Conservation (phyloP, 1,140 invertebrate species). For the Sminthurinus signatus region DNA sequence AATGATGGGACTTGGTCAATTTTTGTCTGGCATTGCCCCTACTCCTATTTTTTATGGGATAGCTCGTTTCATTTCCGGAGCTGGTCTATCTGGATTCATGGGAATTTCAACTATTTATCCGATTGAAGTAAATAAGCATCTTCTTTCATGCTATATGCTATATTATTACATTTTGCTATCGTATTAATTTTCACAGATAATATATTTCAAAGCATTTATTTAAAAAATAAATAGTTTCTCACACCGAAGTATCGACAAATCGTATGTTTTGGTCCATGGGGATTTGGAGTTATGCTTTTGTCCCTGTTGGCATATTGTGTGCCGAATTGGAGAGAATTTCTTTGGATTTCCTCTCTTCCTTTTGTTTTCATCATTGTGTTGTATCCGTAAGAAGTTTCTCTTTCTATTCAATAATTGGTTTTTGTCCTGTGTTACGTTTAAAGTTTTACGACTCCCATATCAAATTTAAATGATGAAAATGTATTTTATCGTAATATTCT, state of each 20-base stretch:
- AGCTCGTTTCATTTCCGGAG: conserved; percentile 22
- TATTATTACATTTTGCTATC: too few species aligned
- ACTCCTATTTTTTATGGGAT: conserved; percentile 14
- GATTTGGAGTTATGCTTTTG: conserved; percentile 22
- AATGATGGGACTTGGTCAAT: conserved; percentile 19
- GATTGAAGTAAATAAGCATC: too few species aligned
- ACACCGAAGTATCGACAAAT: conserved; percentile 17
- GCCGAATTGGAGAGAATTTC: not conserved
- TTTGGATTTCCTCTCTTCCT: conserved; percentile 10
- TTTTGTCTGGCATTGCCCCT: conserved; percentile 4
- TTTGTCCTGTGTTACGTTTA: too few species aligned
- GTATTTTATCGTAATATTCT: too few species aligned
- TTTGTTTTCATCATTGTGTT: conserved; percentile 8
- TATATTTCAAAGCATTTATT: too few species aligned
- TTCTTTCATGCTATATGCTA: too few species aligned
- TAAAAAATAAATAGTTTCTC: too few species aligned
- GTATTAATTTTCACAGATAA: too few species aligned
- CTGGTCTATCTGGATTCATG: conserved; percentile 26
- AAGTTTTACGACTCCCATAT: too few species aligned
- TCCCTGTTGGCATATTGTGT: conserved; percentile 15
- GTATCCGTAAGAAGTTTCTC: conserved; percentile 14
- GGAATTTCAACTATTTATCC: conserved; percentile 27
- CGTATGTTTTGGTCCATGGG: conserved; percentile 23
- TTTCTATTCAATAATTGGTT: too few species aligned
- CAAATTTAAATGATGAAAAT: too few species aligned